Evolutionary conservation across 2,888 invertebrate genomes (phyloP), one percentile per base, ranked within the genome.

Genomic region (Labia minor): DNA sequence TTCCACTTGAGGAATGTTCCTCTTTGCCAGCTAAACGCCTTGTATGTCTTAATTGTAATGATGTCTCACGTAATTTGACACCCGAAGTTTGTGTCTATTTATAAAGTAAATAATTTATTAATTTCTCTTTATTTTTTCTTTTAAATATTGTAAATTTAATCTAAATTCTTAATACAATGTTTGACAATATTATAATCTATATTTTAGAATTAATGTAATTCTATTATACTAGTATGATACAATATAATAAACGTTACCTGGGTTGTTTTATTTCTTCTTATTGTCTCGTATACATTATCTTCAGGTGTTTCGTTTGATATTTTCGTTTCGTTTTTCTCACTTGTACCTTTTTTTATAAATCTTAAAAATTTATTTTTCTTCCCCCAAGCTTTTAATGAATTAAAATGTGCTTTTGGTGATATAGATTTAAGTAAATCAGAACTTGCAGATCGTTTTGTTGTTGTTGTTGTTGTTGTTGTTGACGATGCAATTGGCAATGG

Each of bases 1-100:
- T 95, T 49, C 95, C 95, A 73, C 91, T 90, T 14, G 92, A 92
- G 1, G 93, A 93, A 78, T 93, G 90, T 74, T 92, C 90, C 76
- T 87, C 88, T 66, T 80, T 78, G 63, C 81, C 78, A 18, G 84
- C 86, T 37, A 84, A 84, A 69, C 89, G 81, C 68, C 89, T 81
- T 26, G 63, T 62, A 73, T 87, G 82, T 70, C 89, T 80, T 72
- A 88, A 83, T 76, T 88, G 86, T 37, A 84, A 83, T 1, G 90
- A 86, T 66, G 88, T 86, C 72, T 88, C 88, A 71, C 92, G 81
- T 74, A 93, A 79, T 78, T 89, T 90, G 1, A 93, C 92, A 69
- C 69, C 83, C 83, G 76, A 85, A 86, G 21, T 77, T 77, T 76
- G 87, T 87, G 77, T 88, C 88, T 26, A 26, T 26, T 26, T 26